Evolutionary conservation across 1,140 invertebrate genomes (phyloP).

Genomic region (Rhagoletis pomonella): DNA sequence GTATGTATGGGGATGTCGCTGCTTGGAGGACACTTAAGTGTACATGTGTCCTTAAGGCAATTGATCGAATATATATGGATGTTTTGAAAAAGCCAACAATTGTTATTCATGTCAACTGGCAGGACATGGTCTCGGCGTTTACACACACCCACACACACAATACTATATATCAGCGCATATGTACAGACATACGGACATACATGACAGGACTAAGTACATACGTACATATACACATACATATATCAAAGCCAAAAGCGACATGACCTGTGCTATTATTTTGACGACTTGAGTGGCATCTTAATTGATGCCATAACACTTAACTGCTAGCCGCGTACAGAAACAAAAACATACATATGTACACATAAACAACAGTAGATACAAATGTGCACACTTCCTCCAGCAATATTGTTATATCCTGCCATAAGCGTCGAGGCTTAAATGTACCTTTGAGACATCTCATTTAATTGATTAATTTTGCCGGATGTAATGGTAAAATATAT

Average conservation of each 20-base stretch:
- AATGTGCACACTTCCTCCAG: neutral
- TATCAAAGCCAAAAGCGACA: constrained; percentile 13
- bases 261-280: constrained; percentile 39
- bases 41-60: constrained; percentile 49
- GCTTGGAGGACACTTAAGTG: constrained; percentile 44
- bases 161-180: neutral
- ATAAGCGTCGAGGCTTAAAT: too few species aligned
- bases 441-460: too few species aligned
- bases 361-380: neutral
- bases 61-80: neutral
- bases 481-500: too few species aligned
- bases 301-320: constrained; percentile 39
- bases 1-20: neutral
- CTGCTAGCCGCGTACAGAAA: neutral
- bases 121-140: constrained; percentile 1
- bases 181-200: neutral
- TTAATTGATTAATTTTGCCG: too few species aligned
- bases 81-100: constrained; percentile 30
- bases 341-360: neutral
- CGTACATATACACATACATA: neutral
- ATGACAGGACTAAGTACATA: neutral
- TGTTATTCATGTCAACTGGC: constrained; percentile 44
- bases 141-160: neutral
- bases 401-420: too few species aligned
- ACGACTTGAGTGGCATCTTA: constrained; percentile 47